A percentile compares a stretch with the other conserved stretches of the same genome.
Evolutionary conservation across 2,888 invertebrate genomes (phyloP).

Genomic region (Strigamia maritima): DNA sequence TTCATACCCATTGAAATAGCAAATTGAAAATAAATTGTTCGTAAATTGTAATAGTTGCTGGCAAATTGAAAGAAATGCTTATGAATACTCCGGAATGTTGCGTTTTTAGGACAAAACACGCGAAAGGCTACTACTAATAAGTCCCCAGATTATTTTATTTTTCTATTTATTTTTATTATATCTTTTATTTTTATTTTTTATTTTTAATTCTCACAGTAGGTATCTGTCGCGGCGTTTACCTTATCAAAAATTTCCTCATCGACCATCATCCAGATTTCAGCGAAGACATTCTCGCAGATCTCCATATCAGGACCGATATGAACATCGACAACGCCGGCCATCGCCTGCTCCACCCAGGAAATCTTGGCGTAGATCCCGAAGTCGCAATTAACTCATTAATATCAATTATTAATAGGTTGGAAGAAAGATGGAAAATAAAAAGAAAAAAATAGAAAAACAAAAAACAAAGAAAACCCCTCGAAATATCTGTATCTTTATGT

Average conservation of each 20-base stretch:
- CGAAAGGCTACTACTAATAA: no score
- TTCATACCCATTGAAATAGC: no score
- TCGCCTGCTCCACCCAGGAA: neutral
- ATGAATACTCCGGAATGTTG: no score
- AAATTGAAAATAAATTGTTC: no score
- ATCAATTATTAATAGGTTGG: neutral
- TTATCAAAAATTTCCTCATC: neutral
- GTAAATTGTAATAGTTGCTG: no score
- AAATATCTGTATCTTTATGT: neutral
- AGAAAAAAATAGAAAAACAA: no score
- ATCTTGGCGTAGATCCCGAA: neutral
- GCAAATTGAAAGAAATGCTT: no score
- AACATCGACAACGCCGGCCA: neutral
- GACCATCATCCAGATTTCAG: neutral
- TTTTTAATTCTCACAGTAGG: slow-evolving; percentile 15
- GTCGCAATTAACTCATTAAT: neutral
- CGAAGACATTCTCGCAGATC: neutral
- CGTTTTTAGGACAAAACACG: no score
- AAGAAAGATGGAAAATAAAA: neutral
- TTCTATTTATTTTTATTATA: no score
- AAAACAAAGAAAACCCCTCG: neutral
- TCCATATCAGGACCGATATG: neutral
- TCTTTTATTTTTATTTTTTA: neutral
- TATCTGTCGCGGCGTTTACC: slow-evolving; percentile 26
- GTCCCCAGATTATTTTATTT: no score